These are phyloP conservation scores for Luehdorfia chinensis DNA, from an alignment of 1,140 invertebrate species.

Conservation along the genomic window DNA sequence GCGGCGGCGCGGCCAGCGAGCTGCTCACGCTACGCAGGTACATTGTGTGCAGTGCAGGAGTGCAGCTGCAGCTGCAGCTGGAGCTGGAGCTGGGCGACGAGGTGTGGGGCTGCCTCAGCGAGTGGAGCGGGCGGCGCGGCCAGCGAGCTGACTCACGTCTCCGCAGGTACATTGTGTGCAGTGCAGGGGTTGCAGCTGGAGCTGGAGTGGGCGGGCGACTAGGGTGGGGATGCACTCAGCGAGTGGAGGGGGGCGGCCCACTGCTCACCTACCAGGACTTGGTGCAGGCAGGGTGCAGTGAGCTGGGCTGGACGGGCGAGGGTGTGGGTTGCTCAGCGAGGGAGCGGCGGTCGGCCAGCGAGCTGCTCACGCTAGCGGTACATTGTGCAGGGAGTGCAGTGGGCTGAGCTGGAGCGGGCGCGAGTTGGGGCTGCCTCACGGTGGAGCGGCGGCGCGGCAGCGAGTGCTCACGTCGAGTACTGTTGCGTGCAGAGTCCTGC, in stretches of 20 bases:
- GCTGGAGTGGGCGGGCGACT: slow-evolving; percentile 56
- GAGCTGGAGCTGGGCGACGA: no score
- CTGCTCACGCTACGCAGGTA: slow-evolving; percentile 16
- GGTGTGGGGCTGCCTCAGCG: slow-evolving; percentile 59
- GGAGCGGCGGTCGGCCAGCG: slow-evolving; percentile 60
- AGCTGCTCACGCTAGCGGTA: slow-evolving; percentile 25
- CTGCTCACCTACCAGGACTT: no score
- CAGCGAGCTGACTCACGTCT: slow-evolving; percentile 36
- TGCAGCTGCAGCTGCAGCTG: no score
- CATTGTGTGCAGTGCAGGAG: no score
- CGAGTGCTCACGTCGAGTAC: slow-evolving; percentile 31
- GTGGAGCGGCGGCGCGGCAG: slow-evolving; percentile 62
- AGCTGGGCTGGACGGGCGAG: no score
- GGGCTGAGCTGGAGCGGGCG: no score
- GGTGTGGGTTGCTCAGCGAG: no score
- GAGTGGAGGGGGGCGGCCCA: slow-evolving; percentile 71
- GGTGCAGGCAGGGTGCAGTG: no score
- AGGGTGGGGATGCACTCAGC: slow-evolving; percentile 66
- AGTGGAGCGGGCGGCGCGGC: slow-evolving; percentile 68
- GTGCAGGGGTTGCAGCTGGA: neutral
- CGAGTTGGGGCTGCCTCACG: slow-evolving; percentile 70
- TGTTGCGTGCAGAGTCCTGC: neutral
- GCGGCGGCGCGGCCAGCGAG: slow-evolving; percentile 60
- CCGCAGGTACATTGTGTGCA: slow-evolving; percentile 32
- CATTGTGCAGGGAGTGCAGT: no score